Evolutionary conservation across 2,888 invertebrate genomes (phyloP).

Genomic region (Boloria selene): DNA sequence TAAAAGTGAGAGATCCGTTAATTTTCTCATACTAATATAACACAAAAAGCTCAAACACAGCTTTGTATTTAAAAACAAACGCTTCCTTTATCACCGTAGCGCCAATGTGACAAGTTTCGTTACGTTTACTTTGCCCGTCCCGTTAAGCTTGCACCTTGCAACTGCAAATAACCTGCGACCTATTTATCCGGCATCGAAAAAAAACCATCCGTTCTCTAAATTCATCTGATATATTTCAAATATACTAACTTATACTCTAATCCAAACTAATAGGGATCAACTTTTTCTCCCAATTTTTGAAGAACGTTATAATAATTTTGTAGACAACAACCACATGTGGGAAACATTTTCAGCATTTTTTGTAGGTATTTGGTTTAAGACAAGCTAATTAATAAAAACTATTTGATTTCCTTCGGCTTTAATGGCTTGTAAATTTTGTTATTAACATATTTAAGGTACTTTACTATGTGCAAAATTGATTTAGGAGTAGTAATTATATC

Average conservation of each 20-base stretch:
- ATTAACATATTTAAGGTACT: slow-evolving; percentile 2
- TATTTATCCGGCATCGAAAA: slow-evolving; percentile 69
- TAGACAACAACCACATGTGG: slow-evolving; percentile 58
- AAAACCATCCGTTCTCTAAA: slow-evolving; percentile 53
- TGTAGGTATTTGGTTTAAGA: slow-evolving; percentile 58
- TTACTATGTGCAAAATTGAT: neutral
- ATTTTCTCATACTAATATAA: slow-evolving; percentile 30
- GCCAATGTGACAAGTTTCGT: slow-evolving; percentile 61
- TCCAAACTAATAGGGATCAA: slow-evolving; percentile 17
- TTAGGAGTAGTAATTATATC: neutral
- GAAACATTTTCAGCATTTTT: slow-evolving; percentile 72
- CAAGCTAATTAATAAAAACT: slow-evolving; percentile 53
- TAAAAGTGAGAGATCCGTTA: slow-evolving; percentile 2
- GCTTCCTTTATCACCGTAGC: slow-evolving; percentile 64
- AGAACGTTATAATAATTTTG: slow-evolving; percentile 35
- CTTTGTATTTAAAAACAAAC: slow-evolving; percentile 61
- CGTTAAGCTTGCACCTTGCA: slow-evolving; percentile 78
- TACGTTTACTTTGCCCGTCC: slow-evolving; percentile 73
- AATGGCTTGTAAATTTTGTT: slow-evolving; percentile 57
- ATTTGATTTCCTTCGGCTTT: slow-evolving; percentile 69
- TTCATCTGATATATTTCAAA: neutral
- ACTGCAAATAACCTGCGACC: slow-evolving; percentile 80
- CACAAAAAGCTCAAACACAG: slow-evolving; percentile 51
- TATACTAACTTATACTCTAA: slow-evolving; percentile 38
- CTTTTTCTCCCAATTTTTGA: neutral